These are phyloP conservation scores for Ophioninae sp. DNA, from an alignment of 2,888 invertebrate species.

Conservation along the genomic window DNA sequence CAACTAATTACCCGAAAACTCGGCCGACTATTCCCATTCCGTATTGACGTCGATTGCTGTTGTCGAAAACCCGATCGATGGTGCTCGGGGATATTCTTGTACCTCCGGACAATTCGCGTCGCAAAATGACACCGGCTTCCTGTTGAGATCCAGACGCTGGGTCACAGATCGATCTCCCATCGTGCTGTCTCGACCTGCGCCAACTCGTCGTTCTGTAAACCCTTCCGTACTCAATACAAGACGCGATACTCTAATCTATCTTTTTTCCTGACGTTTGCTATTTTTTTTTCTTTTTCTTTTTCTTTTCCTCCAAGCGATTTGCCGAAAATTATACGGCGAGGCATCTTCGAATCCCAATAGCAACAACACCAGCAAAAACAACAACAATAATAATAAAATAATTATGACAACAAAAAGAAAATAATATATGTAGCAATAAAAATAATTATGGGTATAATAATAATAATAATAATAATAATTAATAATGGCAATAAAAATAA, in stretches of 20 bases:
- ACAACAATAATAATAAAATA: background rate
- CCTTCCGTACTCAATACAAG: slow-evolving; percentile 67
- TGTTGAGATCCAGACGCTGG: slow-evolving; percentile 65
- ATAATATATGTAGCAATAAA: too few species aligned
- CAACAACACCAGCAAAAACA: background rate
- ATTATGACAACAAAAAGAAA: too few species aligned
- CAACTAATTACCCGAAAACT: slow-evolving; percentile 85
- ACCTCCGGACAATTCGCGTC: slow-evolving; percentile 82
- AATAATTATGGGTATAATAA: too few species aligned
- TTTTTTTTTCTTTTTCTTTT: too few species aligned
- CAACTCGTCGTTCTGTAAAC: slow-evolving; percentile 77
- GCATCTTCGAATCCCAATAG: background rate
- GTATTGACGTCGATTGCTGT: slow-evolving; percentile 93
- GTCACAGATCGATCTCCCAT: slow-evolving; percentile 63
- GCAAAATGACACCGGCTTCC: slow-evolving; percentile 70
- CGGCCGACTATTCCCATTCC: slow-evolving; percentile 92
- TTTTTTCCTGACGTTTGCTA: slow-evolving; percentile 20
- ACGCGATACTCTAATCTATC: slow-evolving; percentile 45
- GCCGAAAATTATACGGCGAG: slow-evolving; percentile 11
- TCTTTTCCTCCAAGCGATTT: slow-evolving; percentile 5
- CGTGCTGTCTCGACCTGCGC: slow-evolving; percentile 74
- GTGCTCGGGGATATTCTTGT: slow-evolving; percentile 89
- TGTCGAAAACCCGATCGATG: slow-evolving; percentile 93
- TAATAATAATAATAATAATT: too few species aligned
- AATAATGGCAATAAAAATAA: too few species aligned